These are phyloP conservation scores for Acanthosoma haemorrhoidale DNA, from an alignment of 2,888 invertebrate species.

Conservation along the genomic window DNA sequence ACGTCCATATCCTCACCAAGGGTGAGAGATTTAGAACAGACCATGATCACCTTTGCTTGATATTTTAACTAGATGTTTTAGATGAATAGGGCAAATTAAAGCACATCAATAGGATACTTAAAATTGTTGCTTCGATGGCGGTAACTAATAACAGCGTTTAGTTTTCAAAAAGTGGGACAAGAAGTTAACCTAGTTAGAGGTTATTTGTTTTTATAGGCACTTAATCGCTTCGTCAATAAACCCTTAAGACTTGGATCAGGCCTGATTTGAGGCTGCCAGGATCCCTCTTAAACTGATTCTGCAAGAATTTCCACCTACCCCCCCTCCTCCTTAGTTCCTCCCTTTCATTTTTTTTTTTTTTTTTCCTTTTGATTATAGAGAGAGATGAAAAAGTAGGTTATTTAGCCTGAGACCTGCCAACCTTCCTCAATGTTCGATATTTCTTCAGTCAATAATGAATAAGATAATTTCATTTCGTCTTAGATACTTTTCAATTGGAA, in stretches of 20 bases:
- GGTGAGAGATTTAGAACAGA: too few species aligned
- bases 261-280: neutral
- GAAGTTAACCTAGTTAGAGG: conserved; percentile 8
- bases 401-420: neutral
- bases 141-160: too few species aligned
- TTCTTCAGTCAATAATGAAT: neutral
- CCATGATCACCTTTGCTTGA: too few species aligned
- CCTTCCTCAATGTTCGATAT: neutral
- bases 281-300: neutral
- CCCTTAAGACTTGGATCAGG: neutral
- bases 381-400: neutral
- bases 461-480: neutral
- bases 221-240: neutral
- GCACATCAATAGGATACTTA: too few species aligned
- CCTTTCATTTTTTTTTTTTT: neutral
- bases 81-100: too few species aligned
- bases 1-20: too few species aligned
- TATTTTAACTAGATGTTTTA: too few species aligned
- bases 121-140: too few species aligned
- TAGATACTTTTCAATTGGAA: too few species aligned
- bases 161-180: neutral
- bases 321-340: neutral
- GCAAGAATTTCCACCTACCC: neutral
- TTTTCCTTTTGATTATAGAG: neutral
- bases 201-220: conserved; percentile 5